These are phyloP conservation scores for Barypeithes pellucidus DNA, from an alignment of 2,888 invertebrate genomes.

Conservation along the genomic window DNA sequence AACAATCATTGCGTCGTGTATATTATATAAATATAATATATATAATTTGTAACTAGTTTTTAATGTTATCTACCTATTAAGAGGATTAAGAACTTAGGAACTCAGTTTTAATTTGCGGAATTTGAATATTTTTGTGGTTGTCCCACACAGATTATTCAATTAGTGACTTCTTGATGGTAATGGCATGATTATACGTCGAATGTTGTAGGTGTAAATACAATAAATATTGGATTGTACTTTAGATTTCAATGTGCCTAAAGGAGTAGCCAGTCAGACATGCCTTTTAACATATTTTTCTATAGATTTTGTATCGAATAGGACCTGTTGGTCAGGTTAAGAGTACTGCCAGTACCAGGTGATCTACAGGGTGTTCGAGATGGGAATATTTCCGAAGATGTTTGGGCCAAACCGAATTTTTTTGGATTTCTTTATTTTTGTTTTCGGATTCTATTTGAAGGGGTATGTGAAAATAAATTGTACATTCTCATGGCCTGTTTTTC, in stretches of 20 bases:
- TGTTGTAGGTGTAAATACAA: constrained; percentile 16
- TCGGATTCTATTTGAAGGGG: no score
- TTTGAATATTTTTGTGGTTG: constrained; percentile 28
- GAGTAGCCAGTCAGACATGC: no score
- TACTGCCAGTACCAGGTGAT: no score
- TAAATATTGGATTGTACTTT: constrained; percentile 5
- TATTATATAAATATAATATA: not conserved
- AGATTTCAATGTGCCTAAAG: constrained; percentile 2
- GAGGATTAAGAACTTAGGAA: not conserved
- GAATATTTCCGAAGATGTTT: no score
- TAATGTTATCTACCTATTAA: constrained; percentile 1
- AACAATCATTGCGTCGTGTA: not conserved
- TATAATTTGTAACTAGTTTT: not conserved
- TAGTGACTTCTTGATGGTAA: constrained; percentile 9
- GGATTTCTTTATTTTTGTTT: no score
- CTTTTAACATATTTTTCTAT: no score
- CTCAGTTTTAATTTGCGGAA: not conserved
- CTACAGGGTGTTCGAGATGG: no score
- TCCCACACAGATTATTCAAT: constrained; percentile 20
- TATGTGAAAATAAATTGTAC: no score
- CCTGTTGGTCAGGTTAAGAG: no score
- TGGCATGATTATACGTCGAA: not conserved
- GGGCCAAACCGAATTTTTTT: no score
- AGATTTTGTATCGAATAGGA: no score
- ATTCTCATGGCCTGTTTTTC: no score